A percentile compares a stretch with the other conserved stretches of the same genome.
Conservation (phyloP, 2,797 vertebrate genomes). For the Buphagus erythrorhynchus region DNA sequence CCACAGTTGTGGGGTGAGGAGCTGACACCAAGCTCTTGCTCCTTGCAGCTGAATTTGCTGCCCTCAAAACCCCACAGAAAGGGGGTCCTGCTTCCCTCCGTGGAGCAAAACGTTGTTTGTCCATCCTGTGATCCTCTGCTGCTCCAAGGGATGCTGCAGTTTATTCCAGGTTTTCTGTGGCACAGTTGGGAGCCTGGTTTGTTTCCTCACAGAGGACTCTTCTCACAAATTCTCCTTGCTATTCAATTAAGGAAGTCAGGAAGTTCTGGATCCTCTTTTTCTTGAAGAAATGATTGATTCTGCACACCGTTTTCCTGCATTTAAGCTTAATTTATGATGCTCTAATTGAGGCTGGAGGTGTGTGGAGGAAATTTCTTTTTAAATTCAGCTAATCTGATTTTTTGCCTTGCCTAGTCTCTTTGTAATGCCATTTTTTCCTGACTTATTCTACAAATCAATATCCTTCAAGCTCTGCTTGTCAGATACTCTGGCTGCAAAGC, state of each 20-base stretch:
- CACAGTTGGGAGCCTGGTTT: not conserved
- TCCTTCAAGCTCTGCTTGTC: not conserved
- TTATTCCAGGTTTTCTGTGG: not conserved
- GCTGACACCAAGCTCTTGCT: not conserved
- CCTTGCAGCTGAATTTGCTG: not conserved
- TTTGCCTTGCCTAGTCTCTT: not conserved
- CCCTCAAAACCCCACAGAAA: not conserved
- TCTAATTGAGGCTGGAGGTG: slow-evolving; percentile 1
- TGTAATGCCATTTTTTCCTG: not conserved
- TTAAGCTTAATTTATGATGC: not conserved
- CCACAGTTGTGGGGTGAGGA: not conserved
- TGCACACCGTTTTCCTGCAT: not conserved
- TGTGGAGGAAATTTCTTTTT: not conserved
- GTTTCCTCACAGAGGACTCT: not conserved
- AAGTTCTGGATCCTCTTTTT: not conserved
- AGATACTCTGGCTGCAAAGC: not conserved
- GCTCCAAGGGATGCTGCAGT: not conserved
- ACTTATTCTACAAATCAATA: not conserved
- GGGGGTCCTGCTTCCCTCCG: not conserved
- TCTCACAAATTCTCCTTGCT: not conserved
- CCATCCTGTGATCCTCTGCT: accelerated
- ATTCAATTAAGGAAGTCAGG: not conserved
- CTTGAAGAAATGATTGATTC: not conserved
- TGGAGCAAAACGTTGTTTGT: not conserved
- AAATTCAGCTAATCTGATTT: not conserved